Evolutionary conservation across 2,797 vertebrate species (phyloP).

Genomic region (Hephaestus fuliginosus): DNA sequence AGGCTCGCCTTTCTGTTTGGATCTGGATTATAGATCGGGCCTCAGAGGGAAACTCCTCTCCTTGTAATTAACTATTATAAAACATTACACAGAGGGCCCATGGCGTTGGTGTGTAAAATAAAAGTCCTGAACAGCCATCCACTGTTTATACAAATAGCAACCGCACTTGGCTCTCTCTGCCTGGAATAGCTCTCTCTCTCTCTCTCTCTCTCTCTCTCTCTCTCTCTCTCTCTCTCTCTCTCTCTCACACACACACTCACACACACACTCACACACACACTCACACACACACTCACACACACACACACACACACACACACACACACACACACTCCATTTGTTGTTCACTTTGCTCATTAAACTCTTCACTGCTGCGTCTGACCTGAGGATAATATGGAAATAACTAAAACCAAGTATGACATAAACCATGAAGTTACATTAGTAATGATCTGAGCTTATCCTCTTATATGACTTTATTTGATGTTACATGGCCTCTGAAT

Average conservation of each 20-base stretch:
- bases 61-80: constrained; percentile 76
- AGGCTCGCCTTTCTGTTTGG: constrained; percentile 66
- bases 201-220: constrained; percentile 1
- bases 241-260: constrained; percentile 22
- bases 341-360: constrained; percentile 19
- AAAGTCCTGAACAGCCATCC: constrained; percentile 66
- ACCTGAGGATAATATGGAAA: background rate
- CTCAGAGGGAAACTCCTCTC: constrained; percentile 57
- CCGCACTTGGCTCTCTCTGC: constrained; percentile 55
- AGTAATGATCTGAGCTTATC: too few species aligned
- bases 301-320: background rate
- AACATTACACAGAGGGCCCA: constrained; percentile 62
- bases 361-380: background rate
- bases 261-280: constrained; percentile 13
- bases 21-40: constrained; percentile 67
- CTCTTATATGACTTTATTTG: background rate
- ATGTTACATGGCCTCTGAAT: background rate
- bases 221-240: background rate
- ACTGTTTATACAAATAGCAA: constrained; percentile 79
- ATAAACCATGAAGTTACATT: background rate
- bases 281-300: background rate
- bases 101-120: constrained; percentile 76
- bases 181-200: constrained; percentile 20
- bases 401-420: background rate
- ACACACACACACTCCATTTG: background rate